These are phyloP conservation scores for Chaetura pelagica DNA, from an alignment of 2,113 vertebrate genomes.

Conservation along the genomic window DNA sequence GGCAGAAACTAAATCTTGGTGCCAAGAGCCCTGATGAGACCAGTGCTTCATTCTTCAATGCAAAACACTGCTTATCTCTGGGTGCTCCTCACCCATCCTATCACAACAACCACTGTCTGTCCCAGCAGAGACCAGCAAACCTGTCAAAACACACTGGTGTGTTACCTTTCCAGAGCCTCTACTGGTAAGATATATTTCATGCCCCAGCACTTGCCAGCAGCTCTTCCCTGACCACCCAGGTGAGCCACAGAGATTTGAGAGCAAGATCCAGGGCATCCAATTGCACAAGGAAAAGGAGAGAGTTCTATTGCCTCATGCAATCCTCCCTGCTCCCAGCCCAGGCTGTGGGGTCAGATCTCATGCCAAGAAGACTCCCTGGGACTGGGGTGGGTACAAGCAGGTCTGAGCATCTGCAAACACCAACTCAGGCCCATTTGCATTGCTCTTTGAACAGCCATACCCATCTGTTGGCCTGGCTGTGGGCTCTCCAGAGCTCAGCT, in stretches of 20 bases:
- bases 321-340: neutral
- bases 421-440: neutral
- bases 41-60: neutral
- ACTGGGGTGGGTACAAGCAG: neutral
- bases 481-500: neutral
- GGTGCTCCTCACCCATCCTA: neutral
- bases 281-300: neutral
- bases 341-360: neutral
- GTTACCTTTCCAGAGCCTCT: neutral
- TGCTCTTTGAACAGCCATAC: neutral
- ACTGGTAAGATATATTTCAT: neutral
- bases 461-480: neutral
- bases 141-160: neutral
- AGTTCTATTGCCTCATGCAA: neutral
- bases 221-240: neutral
- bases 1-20: neutral
- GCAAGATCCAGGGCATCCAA: neutral
- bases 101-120: rapidly evolving
- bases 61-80: neutral
- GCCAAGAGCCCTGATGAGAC: neutral
- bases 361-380: neutral
- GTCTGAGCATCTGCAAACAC: neutral
- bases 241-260: neutral
- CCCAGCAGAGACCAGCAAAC: neutral
- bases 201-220: neutral